Percentiles rank a stretch among this genome's conserved stretches.
Conservation (phyloP, 2,888 invertebrate species). For the Litoditis marina region DNA sequence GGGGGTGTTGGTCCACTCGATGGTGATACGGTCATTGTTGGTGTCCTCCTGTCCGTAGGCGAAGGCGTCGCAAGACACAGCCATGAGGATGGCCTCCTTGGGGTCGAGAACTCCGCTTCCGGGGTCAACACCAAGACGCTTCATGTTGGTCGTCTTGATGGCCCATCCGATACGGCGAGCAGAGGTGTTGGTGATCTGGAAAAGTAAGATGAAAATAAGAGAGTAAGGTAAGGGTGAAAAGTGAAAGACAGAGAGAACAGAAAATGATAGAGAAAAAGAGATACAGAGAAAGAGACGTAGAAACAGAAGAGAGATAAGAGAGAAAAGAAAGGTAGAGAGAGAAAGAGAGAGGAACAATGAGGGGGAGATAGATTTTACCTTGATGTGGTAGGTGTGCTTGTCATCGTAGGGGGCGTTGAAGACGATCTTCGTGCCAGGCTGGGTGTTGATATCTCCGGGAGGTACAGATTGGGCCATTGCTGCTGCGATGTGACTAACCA, state of each 20-base stretch:
- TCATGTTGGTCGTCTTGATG: too few species aligned
- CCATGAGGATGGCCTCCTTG: too few species aligned
- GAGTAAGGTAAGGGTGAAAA: neutral
- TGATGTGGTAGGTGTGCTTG: conserved; percentile 10
- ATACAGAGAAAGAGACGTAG: neutral
- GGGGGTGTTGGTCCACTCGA: too few species aligned
- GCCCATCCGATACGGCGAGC: too few species aligned
- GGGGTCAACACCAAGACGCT: too few species aligned
- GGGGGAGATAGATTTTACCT: neutral
- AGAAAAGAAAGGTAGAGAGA: neutral
- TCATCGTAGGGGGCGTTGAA: conserved; percentile 46
- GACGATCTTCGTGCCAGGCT: conserved; percentile 41
- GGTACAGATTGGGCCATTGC: conserved; percentile 21
- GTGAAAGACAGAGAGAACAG: neutral
- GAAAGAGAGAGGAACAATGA: neutral
- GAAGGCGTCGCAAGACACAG: too few species aligned
- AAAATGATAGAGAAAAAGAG: neutral
- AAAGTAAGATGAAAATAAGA: neutral
- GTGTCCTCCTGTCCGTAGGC: too few species aligned
- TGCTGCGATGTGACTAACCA: too few species aligned
- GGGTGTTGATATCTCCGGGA: conserved; percentile 36
- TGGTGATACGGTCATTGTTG: too few species aligned
- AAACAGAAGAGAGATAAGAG: neutral
- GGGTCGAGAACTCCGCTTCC: too few species aligned
- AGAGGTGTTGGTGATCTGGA: too few species aligned